Conservation (phyloP, 2,113 vertebrate genomes). For the Pungitius pungitius region DNA sequence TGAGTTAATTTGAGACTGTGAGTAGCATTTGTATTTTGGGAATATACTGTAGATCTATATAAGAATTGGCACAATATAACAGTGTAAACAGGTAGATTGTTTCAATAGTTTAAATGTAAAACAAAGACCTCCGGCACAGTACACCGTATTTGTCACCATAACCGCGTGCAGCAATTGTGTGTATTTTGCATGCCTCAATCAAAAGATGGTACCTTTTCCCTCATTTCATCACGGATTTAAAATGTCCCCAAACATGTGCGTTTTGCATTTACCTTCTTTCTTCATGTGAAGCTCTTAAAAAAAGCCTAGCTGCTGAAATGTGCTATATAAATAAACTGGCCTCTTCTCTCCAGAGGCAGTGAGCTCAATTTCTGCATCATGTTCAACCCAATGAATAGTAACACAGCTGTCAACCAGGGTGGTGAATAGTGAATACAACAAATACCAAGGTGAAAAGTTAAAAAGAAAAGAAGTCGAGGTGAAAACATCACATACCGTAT, state of each 20-base stretch:
- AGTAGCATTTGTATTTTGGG: slow-evolving; percentile 3
- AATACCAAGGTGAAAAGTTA: not conserved
- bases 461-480: not conserved
- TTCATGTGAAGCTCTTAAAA: not conserved
- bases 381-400: slow-evolving; percentile 27
- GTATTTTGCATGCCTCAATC: slow-evolving; percentile 60
- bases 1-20: not conserved
- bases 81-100: slow-evolving; percentile 1
- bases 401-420: slow-evolving; percentile 8
- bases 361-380: slow-evolving; percentile 28
- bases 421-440: not conserved
- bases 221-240: slow-evolving; percentile 45
- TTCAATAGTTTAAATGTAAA: not conserved
- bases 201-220: slow-evolving; percentile 22
- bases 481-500: not conserved
- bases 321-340: slow-evolving; percentile 3
- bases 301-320: not conserved
- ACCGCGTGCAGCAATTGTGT: slow-evolving; percentile 45
- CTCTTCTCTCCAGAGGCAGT: slow-evolving; percentile 16
- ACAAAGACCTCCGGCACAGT: not conserved
- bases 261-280: slow-evolving; percentile 12
- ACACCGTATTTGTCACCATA: slow-evolving; percentile 40
- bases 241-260: slow-evolving; percentile 33
- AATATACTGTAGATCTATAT: not conserved
- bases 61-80: not conserved